phyloP scores from a whole-genome alignment of 2,113 vertebrate genomes.

The Ammodytes dubius region DNA sequence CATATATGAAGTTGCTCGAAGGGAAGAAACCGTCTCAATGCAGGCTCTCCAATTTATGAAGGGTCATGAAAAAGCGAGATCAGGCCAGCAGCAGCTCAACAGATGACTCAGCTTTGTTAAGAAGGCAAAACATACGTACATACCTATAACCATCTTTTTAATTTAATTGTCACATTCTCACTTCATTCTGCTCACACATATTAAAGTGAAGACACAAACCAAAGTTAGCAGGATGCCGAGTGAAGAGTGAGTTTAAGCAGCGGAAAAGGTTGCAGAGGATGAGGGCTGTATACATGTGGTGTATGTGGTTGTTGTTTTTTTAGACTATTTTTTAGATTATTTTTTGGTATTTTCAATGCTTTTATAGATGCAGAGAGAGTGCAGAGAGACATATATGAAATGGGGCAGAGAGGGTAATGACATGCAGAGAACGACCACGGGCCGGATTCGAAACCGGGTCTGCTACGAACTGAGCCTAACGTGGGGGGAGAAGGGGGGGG shows the following conservation, averaged over 20 bases:
- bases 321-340: no score
- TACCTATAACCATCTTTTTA: neutral
- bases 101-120: constrained; percentile 1
- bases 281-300: neutral
- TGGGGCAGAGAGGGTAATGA: no score
- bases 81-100: neutral
- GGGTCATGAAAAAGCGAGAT: constrained; percentile 22
- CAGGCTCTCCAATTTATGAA: constrained; percentile 35
- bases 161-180: neutral
- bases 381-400: no score
- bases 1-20: constrained; percentile 45
- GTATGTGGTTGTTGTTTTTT: neutral
- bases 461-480: no score
- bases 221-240: neutral
- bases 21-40: neutral
- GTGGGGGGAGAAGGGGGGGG: no score
- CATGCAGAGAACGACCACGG: no score
- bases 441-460: no score
- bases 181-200: neutral
- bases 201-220: neutral
- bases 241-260: neutral
- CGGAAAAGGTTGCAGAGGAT: neutral
- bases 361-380: no score
- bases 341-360: no score
- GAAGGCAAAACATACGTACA: neutral